Evolutionary conservation across 1,140 invertebrate genomes (phyloP), one percentile per base, ranked within the genome.

Genomic region (Drosophila lowei): DNA sequence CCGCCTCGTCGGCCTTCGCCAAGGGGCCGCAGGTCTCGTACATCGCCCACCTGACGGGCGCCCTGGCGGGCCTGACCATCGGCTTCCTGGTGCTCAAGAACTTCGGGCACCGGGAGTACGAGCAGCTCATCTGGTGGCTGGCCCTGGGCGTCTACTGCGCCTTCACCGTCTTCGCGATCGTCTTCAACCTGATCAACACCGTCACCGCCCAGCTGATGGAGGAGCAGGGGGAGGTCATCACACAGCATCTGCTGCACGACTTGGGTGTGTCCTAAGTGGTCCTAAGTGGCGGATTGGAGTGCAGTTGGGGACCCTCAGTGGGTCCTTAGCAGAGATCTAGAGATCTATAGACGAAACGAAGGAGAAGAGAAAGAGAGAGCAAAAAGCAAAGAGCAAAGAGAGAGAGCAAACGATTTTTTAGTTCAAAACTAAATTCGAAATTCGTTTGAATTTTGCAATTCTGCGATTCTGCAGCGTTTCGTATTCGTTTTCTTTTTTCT

Each of bases 41-140:
- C 92, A 97, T 98, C 58, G 97, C 98, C 34, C 98, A 99, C 92
- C 92, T 99, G 68, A 97, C 97, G 38, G 98, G 98, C 47, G 96
- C 96, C 1, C 91, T 97, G 52, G 97, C 97, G 6, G 97, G 97
- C 6, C 94, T 98, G 30, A 97, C 96, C 3, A 96, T 98, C 73
- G 96, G 96, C 1, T 94, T 99, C 8, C 93, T 99, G 23, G 97
- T 99, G 42, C 92, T 99, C 48, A 99, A 99, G 92, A 98, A 99
- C 93, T 98, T 99, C 91, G 97, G 98, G 85, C 97, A 98, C 90
- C 95, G 97, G 61, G 93, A 98, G 0, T 97, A 98, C 92, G 97
- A 98, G 91, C 96, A 98, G 89, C 93, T 98, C 46, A 94, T 98
- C 61, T 99, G 98, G 97, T 99, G 97, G 97, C 94, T 98, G 66